A percentile compares a stretch with the other conserved stretches of the same genome.
These are phyloP conservation scores for Rhingia campestris DNA, from an alignment of 2,888 invertebrate genomes.

Conservation along the genomic window DNA sequence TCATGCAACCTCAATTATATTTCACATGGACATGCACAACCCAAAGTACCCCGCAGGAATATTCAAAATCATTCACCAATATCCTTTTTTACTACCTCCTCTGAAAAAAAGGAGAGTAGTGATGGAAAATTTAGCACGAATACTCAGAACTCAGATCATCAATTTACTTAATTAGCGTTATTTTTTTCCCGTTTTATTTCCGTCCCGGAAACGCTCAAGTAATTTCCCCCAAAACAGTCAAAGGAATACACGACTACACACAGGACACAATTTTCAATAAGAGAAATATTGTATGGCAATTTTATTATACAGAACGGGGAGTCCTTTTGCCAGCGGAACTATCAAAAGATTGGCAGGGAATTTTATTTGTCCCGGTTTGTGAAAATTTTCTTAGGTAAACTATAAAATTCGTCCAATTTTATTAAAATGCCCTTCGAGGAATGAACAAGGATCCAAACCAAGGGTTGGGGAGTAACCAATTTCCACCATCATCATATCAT, in stretches of 20 bases:
- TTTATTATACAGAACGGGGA: slow-evolving; percentile 17
- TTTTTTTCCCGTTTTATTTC: slow-evolving; percentile 56
- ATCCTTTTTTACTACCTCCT: slow-evolving; percentile 19
- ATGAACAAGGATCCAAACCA: neutral
- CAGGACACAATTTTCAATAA: slow-evolving; percentile 54
- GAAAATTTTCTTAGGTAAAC: slow-evolving; percentile 47
- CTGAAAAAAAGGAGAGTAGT: neutral
- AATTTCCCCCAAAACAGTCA: slow-evolving; percentile 54
- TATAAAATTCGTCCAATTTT: slow-evolving; percentile 23
- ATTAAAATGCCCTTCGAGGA: neutral
- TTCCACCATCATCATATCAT: slow-evolving; percentile 57
- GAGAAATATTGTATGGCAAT: slow-evolving; percentile 30
- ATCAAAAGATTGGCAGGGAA: slow-evolving; percentile 50
- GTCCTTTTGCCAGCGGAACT: slow-evolving; percentile 12
- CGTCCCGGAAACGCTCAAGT: slow-evolving; percentile 66
- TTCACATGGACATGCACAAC: slow-evolving; percentile 49
- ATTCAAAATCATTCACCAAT: slow-evolving; percentile 49
- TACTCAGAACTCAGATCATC: slow-evolving; percentile 57
- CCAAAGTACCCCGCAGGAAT: slow-evolving; percentile 10
- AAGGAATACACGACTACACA: slow-evolving; percentile 27
- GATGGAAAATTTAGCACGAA: slow-evolving; percentile 44
- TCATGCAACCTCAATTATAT: slow-evolving; percentile 53
- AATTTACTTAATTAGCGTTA: slow-evolving; percentile 72
- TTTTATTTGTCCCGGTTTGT: slow-evolving; percentile 21
- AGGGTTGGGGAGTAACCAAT: slow-evolving; percentile 36